Base-by-base conservation (phyloP, 2,797 vertebrate species). In the Mus caroli region DNA sequence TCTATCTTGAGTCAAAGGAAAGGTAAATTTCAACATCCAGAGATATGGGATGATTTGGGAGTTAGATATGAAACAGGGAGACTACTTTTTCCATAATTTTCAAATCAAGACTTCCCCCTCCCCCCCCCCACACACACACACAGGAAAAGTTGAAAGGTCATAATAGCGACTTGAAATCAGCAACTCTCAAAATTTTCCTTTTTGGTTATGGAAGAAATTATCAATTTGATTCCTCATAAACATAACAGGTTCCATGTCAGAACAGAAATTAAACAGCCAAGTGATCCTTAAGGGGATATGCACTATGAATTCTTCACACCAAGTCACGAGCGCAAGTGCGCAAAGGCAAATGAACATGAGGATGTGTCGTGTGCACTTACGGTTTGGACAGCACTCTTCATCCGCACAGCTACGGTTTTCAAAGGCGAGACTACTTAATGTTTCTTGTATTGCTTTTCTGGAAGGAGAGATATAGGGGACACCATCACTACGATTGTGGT, bases 391-490 rank as follows among this genome's bases (percentile, higher is more conserved):
- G 97, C 62, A 85, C 84, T 97, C 94, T 98, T 98, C 96, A 96
- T 98, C 98, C 98, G 97, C 98, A 98, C 97, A 98, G 97, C 97
- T 97, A 96, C 92, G 94, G 96, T 97, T 98, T 97, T 97, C 88
- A 97, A 97, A 93, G 94, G 96, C 97, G 97, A 97, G 52, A 69
- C 93, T 96, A 67, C 89, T 97, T 98, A 96, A 97, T 97, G 98
- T 97, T 97, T 75, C 95, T 79, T 95, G 67, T 96, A 97, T 98
- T 97, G 88, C 71, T 97, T 97, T 98, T 98, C 95, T 90, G 80
- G 84, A 95, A 97, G 37, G 22, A 96, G 54, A 90, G 94, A 69
- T 92, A 97, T 93, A 97, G 98, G 98, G 95, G 98, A 82, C 96
- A 97, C 96, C 71, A 96, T 98, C 69, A 80, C 84, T 54, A 94